Percentiles rank a stretch among this genome's conserved stretches.
Conservation (phyloP, 2,888 invertebrate species). For the Drosophila birchii region DNA sequence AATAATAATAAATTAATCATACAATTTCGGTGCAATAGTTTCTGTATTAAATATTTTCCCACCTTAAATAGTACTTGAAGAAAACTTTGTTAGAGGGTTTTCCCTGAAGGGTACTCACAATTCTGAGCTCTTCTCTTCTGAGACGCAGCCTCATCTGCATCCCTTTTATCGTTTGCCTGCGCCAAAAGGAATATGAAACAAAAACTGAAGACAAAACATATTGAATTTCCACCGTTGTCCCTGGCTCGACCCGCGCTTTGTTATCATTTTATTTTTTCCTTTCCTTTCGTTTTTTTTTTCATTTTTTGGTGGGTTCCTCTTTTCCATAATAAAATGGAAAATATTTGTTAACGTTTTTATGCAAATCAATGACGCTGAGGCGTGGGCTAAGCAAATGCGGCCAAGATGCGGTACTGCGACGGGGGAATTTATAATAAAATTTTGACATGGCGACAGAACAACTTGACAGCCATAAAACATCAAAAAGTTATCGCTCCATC, state of each 20-base stretch:
- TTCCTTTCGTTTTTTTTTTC: no score
- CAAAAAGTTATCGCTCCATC: slow-evolving; percentile 73
- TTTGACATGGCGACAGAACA: slow-evolving; percentile 67
- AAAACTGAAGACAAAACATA: slow-evolving; percentile 59
- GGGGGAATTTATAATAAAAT: slow-evolving; percentile 67
- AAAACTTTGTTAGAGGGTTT: background rate
- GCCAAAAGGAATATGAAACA: slow-evolving; percentile 15
- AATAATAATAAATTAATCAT: background rate
- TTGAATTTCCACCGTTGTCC: slow-evolving; percentile 60
- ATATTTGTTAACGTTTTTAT: slow-evolving; percentile 72
- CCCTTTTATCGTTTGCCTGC: slow-evolving; percentile 33
- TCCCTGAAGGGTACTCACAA: background rate
- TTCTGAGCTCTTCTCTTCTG: background rate
- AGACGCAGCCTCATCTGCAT: slow-evolving; percentile 32
- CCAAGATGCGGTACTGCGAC: slow-evolving; percentile 2
- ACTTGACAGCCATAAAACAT: slow-evolving; percentile 77
- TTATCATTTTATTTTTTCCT: slow-evolving; percentile 34
- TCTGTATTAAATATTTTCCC: background rate
- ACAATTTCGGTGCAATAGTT: background rate
- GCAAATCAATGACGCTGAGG: slow-evolving; percentile 65
- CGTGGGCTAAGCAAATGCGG: slow-evolving; percentile 40
- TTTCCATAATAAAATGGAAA: slow-evolving; percentile 59
- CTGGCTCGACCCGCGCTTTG: slow-evolving; percentile 33
- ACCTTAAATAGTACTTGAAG: background rate
- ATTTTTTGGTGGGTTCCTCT: slow-evolving; percentile 29